Base-by-base conservation (phyloP, 2,888 invertebrate genomes). In the Neoaliturus tenellus region DNA sequence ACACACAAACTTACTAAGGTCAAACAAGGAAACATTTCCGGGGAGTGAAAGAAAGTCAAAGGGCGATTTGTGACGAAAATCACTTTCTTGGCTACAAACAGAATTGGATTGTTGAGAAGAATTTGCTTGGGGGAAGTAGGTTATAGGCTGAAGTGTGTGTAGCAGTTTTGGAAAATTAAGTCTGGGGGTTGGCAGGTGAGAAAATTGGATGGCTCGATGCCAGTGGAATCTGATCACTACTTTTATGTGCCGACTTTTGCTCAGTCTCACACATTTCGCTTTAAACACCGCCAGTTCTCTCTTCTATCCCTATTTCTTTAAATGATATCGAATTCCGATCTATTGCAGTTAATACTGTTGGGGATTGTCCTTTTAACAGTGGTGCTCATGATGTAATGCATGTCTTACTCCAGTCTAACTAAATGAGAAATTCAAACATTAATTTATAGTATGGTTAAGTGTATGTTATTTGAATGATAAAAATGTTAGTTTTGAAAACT, bases 91-190 rank as follows among this genome's bases (percentile, higher is more conserved):
- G 71, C 71, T 71, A 39, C 71, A 41, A 35, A 71, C 71, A 20
- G 71, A 71, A 71, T 71, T 71, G 71, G 71, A 71, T 71, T 41
- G 35, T 41, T 71, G 71, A 35, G 58, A 62, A 62, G 62, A 28
- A 62, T 62, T 62, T 62, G 62, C 62, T 62, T 62, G 62, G 71
- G 71, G 41, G 71, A 71, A 71, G 71, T 71, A 71, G 71, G 71
- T 71, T 71, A 71, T 39, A 39, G 71, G 41, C 71, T 35, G 67
- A 31, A 71, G 71, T 71, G 71, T 71, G 71, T 71, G 71, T 71
- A 71, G 71, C 71, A 71, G 71, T 71, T 71, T 71, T 71, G 35
- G 71, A 48, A 75, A 75, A 75, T 75, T 41, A 75, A 75, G 48
- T 75, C 75, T 48, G 28, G 75, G 75, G 41, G 41, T 75, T 41